A percentile compares a stretch with the other conserved stretches of the same genome.
phyloP scores from a whole-genome alignment of 2,113 vertebrate genomes.

The Setophaga petechia region DNA sequence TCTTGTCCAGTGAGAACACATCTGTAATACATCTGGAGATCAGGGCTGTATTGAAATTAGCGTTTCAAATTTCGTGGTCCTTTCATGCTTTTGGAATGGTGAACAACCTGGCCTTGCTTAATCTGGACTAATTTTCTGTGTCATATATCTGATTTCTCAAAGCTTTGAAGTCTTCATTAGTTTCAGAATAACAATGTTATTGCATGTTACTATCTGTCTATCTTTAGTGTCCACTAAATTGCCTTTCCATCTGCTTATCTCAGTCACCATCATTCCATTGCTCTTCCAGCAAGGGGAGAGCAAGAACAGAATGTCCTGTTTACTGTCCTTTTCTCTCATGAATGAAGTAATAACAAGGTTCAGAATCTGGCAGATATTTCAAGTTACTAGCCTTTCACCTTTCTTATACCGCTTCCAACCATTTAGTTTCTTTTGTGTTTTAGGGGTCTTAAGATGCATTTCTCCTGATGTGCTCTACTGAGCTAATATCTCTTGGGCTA shows the following conservation, averaged over 20 bases:
- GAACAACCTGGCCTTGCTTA: not conserved
- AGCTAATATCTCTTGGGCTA: not conserved
- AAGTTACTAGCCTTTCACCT: not conserved
- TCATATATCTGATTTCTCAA: conserved; percentile 12
- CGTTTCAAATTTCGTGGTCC: not conserved
- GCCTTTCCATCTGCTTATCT: not conserved
- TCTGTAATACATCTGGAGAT: not conserved
- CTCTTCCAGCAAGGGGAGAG: not conserved
- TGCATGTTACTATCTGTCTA: not conserved
- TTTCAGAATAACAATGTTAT: conserved; percentile 1
- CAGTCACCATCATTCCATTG: not conserved
- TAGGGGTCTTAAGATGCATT: not conserved
- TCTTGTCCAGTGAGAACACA: not conserved
- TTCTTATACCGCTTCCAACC: not conserved
- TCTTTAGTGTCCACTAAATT: conserved; percentile 5
- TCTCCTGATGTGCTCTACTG: not conserved
- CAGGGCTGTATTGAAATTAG: not conserved
- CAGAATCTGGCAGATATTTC: not conserved
- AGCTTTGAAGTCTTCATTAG: not conserved
- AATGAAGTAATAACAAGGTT: not conserved
- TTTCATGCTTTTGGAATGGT: not conserved
- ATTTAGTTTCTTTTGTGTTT: not conserved
- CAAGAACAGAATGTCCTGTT: not conserved
- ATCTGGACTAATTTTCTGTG: not conserved
- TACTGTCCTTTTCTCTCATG: not conserved